phyloP scores from a whole-genome alignment of 2,797 vertebrate genomes.

The Phrynocephalus vlangalii region DNA sequence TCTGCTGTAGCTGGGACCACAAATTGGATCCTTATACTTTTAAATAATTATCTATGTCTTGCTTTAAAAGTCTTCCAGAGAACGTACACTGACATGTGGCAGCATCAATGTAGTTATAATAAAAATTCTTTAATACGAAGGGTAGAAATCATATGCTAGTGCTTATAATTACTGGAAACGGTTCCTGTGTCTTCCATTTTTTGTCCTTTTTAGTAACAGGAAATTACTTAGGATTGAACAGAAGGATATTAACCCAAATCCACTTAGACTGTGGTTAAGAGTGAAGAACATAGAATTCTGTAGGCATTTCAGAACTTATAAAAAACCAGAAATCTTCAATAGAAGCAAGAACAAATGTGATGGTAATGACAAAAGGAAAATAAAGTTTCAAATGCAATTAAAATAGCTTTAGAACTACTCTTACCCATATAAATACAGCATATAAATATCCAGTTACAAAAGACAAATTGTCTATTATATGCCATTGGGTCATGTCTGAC shows the following conservation, averaged over 20 bases:
- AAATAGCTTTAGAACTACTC: not conserved
- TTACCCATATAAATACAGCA: not conserved
- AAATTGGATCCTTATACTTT: not conserved
- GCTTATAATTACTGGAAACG: not conserved
- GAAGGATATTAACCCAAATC: not conserved
- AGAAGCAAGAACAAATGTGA: not conserved
- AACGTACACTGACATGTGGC: not conserved
- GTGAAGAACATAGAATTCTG: not conserved
- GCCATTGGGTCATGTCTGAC: no score
- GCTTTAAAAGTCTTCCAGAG: not conserved
- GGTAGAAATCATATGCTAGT: not conserved
- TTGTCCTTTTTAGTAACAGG: not conserved
- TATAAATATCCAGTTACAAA: not conserved
- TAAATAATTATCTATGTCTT: not conserved
- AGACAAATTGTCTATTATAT: not conserved
- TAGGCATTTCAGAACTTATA: not conserved
- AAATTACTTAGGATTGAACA: not conserved
- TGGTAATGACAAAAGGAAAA: not conserved
- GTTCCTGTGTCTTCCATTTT: not conserved
- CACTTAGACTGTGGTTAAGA: not conserved
- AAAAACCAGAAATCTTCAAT: not conserved
- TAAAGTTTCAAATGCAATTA: not conserved
- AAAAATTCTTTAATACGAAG: not conserved
- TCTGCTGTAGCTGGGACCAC: no score
- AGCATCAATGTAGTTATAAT: not conserved